Percentiles rank a stretch among this genome's conserved stretches.
Evolutionary conservation across 2,797 vertebrate species (phyloP).

Genomic region (Melopsittacus undulatus): DNA sequence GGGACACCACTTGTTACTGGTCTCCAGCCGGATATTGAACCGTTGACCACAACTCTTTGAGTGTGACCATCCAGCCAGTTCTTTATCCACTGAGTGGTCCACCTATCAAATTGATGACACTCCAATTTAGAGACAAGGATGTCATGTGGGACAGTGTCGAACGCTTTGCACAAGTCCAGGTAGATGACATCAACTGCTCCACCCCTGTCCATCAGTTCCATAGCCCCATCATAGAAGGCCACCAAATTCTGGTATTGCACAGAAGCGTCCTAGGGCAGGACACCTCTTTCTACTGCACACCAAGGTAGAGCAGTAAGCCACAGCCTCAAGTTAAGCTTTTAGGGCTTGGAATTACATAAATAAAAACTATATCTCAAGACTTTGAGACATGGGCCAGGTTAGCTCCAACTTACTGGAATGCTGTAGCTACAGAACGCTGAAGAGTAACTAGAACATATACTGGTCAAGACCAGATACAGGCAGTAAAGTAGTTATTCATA

Average conservation of each 20-base stretch:
- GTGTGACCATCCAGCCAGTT: too few relatives aligned
- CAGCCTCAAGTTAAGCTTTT: neutral
- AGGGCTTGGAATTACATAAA: neutral
- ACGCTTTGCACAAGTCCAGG: too few relatives aligned
- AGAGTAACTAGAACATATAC: neutral
- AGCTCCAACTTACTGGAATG: neutral
- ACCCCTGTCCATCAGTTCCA: too few relatives aligned
- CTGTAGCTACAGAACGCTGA: neutral
- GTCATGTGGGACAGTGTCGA: too few relatives aligned
- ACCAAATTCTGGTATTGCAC: neutral
- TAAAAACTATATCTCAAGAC: neutral
- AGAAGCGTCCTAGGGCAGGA: neutral
- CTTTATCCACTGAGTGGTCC: too few relatives aligned
- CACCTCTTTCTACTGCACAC: neutral
- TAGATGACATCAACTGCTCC: too few relatives aligned
- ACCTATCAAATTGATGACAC: too few relatives aligned
- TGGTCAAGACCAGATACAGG: neutral
- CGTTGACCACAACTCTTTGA: too few relatives aligned
- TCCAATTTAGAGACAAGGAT: too few relatives aligned
- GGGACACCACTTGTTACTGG: too few relatives aligned
- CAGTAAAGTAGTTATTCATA: neutral
- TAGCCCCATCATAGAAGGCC: too few relatives aligned
- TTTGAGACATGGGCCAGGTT: neutral
- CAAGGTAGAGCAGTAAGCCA: neutral
- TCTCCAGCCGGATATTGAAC: too few relatives aligned